Evolutionary conservation across 2,113 vertebrate species (phyloP).

Genomic region (Platysternon megacephalum): DNA sequence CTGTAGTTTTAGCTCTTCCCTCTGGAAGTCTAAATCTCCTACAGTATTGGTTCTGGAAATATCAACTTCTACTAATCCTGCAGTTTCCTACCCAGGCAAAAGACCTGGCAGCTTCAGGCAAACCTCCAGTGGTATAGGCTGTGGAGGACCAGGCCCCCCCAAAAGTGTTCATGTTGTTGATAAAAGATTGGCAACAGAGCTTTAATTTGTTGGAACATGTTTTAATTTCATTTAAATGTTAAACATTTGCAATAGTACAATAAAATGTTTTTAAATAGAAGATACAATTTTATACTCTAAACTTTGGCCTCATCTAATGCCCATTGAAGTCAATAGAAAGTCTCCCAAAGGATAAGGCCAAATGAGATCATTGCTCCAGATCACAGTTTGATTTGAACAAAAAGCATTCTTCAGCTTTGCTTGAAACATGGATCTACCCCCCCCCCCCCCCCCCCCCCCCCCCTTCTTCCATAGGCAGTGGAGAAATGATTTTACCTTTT

Average conservation of each 20-base stretch:
- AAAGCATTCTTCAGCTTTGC: neutral
- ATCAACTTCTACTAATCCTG: neutral
- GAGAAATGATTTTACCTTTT: neutral
- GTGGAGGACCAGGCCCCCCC: neutral
- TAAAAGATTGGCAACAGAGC: neutral
- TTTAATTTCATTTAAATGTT: neutral
- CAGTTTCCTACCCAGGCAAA: neutral
- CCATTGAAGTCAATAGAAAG: neutral
- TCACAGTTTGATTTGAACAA: neutral
- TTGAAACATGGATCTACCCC: neutral
- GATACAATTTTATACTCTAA: fast-evolving
- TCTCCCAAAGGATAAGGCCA: neutral
- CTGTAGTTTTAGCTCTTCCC: neutral
- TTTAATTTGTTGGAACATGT: neutral
- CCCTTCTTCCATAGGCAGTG: neutral
- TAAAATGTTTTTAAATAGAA: neutral
- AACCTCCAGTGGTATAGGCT: neutral
- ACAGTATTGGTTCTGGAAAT: neutral
- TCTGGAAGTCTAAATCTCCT: neutral
- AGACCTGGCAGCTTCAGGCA: neutral
- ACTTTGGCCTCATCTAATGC: neutral
- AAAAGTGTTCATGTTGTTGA: neutral
- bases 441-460: neutral
- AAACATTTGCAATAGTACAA: neutral
- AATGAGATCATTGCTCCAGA: neutral